phyloP scores from a whole-genome alignment of 2,113 vertebrate species.

The Tricholaema leucomelas region DNA sequence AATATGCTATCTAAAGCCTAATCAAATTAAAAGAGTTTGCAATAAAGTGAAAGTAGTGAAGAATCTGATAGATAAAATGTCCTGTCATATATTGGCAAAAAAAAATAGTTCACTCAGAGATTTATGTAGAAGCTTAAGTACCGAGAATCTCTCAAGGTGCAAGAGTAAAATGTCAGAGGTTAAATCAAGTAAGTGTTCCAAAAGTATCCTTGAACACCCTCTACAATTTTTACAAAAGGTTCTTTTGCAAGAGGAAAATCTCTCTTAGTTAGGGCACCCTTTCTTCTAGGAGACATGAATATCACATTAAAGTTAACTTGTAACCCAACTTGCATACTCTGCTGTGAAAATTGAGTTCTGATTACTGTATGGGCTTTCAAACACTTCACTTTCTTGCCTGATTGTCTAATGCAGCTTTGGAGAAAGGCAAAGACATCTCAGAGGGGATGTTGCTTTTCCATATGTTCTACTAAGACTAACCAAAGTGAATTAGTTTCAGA shows the following conservation, averaged over 20 bases:
- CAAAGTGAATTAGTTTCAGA: not conserved
- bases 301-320: not conserved
- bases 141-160: not conserved
- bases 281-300: not conserved
- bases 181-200: not conserved
- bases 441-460: not conserved
- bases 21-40: not conserved
- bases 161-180: not conserved
- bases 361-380: not conserved
- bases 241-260: not conserved
- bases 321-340: not conserved
- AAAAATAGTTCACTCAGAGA: not conserved
- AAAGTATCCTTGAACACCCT: not conserved
- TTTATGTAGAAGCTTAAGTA: not conserved
- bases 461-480: not conserved
- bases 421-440: not conserved
- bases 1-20: not conserved
- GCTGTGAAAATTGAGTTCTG: not conserved
- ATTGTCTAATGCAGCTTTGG: not conserved
- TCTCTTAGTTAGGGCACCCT: not conserved
- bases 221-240: not conserved
- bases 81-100: not conserved
- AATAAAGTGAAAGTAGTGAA: not conserved
- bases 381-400: not conserved
- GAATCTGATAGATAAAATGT: not conserved